Conservation (phyloP, 2,113 vertebrate species). For the Eulemur rufifrons region DNA sequence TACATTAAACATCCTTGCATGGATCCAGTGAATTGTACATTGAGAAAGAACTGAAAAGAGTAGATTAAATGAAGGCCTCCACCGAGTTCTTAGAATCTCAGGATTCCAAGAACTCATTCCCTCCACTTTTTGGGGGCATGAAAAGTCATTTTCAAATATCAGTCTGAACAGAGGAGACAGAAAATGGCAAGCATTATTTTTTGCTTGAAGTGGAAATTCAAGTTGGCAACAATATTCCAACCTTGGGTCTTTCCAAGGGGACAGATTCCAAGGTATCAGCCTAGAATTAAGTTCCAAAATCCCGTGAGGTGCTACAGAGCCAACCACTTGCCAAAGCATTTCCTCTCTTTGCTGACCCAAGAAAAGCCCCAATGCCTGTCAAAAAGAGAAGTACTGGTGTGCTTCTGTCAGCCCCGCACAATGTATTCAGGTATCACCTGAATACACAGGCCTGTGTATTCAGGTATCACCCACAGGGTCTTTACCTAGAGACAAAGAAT, state of each 20-base stretch:
- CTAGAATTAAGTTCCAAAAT: rapidly evolving
- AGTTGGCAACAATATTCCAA: rapidly evolving
- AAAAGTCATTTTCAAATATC: no score
- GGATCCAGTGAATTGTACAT: rapidly evolving
- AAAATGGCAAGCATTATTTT: neutral
- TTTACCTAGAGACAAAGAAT: rapidly evolving
- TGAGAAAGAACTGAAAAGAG: no score
- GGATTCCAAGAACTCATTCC: neutral
- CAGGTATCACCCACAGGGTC: rapidly evolving
- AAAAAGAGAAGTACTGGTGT: neutral
- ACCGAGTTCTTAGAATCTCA: no score
- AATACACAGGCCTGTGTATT: no score
- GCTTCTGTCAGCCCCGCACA: rapidly evolving
- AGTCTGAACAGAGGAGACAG: neutral
- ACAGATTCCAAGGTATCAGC: neutral
- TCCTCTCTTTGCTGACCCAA: neutral
- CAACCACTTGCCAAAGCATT: rapidly evolving
- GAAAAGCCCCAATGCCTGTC: neutral
- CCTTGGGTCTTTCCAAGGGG: neutral
- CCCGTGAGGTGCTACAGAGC: neutral
- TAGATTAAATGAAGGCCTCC: neutral
- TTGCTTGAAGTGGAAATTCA: neutral
- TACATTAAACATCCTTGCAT: rapidly evolving
- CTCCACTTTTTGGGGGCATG: rapidly evolving
- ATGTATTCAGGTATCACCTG: no score